Evolutionary conservation across 2,113 vertebrate species (phyloP), one percentile per base, ranked within the genome.

Genomic region (Conger conger): DNA sequence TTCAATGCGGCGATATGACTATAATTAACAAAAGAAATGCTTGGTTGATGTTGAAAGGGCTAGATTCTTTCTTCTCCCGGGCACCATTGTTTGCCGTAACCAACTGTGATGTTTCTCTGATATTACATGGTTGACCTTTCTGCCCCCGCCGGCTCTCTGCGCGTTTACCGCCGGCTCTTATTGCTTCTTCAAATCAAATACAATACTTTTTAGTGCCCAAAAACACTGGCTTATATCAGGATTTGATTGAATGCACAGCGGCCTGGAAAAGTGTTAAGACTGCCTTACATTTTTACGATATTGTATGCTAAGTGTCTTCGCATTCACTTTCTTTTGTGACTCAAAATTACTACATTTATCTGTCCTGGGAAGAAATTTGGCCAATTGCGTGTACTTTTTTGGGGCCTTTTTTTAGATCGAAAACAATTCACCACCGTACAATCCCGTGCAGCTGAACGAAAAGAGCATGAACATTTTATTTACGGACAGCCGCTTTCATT

Each of bases 21-120:
- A 93, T 96, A 97, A 97, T 97, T 97, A 97, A 96, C 93, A 92
- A 92, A 94, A 93, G 93, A 94, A 93, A 94, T 91, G 93, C 91
- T 93, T 94, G 94, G 85, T 78, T 87, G 77, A 80, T 87, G 90
- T 83, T 89, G 91, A 90, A 92, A 91, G 91, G 89, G 89, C 78
- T 82, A 83, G 88, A 89, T 89, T 88, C 89, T 76, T 87, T 92
- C 91, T 92, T 88, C 92, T 90, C 86, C 87, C 57, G 84, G 86
- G 89, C 91, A 81, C 94, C 89, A 89, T 93, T 95, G 93, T 95
- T 91, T 92, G 88, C 91, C 57, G 88, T 85, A 91, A 89, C 88
- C 83, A 85, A 94, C 88, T 89, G 89, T 81, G 86, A 85, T 90
- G 93, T 92, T 92, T 89, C 79, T 81, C 88, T 94, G 92, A 94